Conservation (phyloP, 2,113 vertebrate genomes). For the Nothoprocta perdicaria region DNA sequence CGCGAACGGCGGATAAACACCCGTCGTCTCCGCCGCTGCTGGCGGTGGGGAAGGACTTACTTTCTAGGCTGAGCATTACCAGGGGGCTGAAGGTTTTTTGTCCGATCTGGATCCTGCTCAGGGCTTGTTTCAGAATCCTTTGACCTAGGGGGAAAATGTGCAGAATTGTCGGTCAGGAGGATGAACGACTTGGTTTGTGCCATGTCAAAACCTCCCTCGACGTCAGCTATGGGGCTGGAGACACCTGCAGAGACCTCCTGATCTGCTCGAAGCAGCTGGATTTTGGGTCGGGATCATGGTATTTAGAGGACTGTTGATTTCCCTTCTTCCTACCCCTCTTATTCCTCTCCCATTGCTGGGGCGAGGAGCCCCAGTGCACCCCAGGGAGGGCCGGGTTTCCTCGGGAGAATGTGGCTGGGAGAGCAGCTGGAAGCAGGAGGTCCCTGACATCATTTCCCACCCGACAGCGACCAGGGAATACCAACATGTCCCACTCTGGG, state of each 20-base stretch:
- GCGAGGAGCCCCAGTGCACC: neutral
- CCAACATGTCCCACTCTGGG: neutral
- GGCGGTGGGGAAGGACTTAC: slow-evolving; percentile 69
- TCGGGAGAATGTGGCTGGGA: neutral
- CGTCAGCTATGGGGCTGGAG: neutral
- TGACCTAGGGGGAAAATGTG: slow-evolving; percentile 35
- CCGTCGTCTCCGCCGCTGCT: accelerated
- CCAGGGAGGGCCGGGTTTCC: neutral
- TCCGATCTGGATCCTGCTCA: slow-evolving; percentile 70
- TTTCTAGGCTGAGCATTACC: slow-evolving; percentile 62
- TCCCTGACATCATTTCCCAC: neutral
- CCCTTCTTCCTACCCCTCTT: neutral
- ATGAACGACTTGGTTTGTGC: neutral
- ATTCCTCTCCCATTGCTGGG: neutral
- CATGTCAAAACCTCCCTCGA: too few relatives aligned
- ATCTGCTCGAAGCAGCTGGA: neutral
- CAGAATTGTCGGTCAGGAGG: neutral
- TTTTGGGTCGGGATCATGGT: neutral
- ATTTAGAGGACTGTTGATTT: neutral
- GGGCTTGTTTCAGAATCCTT: slow-evolving; percentile 69
- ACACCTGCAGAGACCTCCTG: neutral
- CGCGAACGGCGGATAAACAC: neutral
- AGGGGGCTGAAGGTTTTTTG: slow-evolving; percentile 54
- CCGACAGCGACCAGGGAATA: neutral
- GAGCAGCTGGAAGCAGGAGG: neutral